Base-by-base conservation (phyloP, 2,888 invertebrate genomes). In the Tipula confusa region DNA sequence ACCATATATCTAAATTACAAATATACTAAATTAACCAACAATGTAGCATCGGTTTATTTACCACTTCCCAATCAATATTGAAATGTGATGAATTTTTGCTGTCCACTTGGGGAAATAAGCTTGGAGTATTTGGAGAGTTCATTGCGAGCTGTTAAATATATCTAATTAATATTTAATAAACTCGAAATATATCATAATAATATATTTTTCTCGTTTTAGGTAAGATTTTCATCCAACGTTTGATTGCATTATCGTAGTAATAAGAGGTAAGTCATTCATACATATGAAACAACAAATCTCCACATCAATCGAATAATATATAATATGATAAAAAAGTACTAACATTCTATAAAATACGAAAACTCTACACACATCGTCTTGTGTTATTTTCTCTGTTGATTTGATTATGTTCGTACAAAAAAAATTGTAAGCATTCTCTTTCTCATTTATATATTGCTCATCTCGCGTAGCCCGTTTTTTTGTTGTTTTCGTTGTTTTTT, bases 361-460 rank as follows among this genome's bases (percentile, higher is more conserved):
- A 64, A 64, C 24, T 64, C 64, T 64, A 18, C 64, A 64, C 64
- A 64, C 64, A 2, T 24, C 64, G 24, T 64, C 9, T 64, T 64
- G 64, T 64, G 24, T 64, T 64, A 64, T 64, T 64, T 64, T 64
- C 64, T 64, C 64, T 64, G 64, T 64, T 64, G 64, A 64, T 64
- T 64, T 64, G 64, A 64, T 24, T 64, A 64, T 64, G 24, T 64
- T 24, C 9, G 64, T 24, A 64, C 24, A 64, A 64, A 64, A 64
- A 18, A 15, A 43, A 43, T 15, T 43, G n/a, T n/a, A n/a, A n/a
- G 15, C 15, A 43, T 11, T 64, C 9, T 7, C 64, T 24, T 24
- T 64, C 64, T 48, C 43, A 43, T 43, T n/a, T n/a, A n/a, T n/a
- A n/a, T n/a, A n/a, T 43, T n/a, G 13, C n/a, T 13, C 31, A n/a